Conservation (phyloP, 2,888 invertebrate genomes). For the Taenaris catops region DNA sequence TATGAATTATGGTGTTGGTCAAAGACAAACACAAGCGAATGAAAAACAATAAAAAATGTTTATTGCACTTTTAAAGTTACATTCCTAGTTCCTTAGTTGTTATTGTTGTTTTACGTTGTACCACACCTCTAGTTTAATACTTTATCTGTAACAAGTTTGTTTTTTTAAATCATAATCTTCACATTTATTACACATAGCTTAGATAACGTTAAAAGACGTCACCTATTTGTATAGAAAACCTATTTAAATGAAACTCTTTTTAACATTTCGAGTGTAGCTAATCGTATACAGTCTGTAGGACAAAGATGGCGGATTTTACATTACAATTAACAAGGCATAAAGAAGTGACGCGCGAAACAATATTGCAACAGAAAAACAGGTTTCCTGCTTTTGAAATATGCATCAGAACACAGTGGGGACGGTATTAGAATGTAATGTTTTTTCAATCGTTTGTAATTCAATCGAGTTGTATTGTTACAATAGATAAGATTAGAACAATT, state of each 20-base stretch:
- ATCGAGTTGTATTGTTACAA: neutral
- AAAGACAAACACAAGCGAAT: too few species aligned
- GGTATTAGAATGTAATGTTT: conserved; percentile 19
- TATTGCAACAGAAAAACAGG: conserved; percentile 65
- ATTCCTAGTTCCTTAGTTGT: too few species aligned
- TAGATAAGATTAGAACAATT: neutral
- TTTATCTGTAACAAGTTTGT: too few species aligned
- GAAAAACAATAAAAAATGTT: too few species aligned
- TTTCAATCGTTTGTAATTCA: conserved; percentile 15
- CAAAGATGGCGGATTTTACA: conserved; percentile 69
- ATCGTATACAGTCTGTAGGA: conserved; percentile 66
- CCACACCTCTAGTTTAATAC: too few species aligned
- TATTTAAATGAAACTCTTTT: conserved; percentile 3
- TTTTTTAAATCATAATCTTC: too few species aligned
- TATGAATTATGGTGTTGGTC: too few species aligned
- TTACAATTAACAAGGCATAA: conserved; percentile 63
- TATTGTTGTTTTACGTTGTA: too few species aligned
- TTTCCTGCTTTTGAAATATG: conserved; percentile 54
- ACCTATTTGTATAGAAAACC: neutral
- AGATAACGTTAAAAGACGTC: neutral
- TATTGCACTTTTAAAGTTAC: too few species aligned
- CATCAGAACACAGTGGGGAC: conserved; percentile 32
- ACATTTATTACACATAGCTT: too few species aligned
- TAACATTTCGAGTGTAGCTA: conserved; percentile 28
- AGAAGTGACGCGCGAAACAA: conserved; percentile 61